Evolutionary conservation across 2,797 vertebrate genomes (phyloP).

Genomic region (Jordanella pulchra): DNA sequence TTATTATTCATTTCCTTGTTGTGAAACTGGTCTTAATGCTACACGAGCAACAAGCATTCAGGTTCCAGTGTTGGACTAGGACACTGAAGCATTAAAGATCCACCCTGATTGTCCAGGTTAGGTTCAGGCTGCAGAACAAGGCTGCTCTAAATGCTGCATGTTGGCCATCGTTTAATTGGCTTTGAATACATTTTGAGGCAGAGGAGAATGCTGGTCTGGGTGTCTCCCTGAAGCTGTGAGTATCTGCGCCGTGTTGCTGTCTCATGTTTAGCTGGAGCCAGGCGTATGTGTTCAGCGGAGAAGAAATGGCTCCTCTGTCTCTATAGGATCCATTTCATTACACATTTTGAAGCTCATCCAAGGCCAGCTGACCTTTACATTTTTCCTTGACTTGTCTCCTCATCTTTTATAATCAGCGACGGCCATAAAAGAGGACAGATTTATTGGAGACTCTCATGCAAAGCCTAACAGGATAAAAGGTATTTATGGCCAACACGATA

Average conservation of each 20-base stretch:
- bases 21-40: background rate
- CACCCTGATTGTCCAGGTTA: conserved; percentile 32
- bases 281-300: conserved; percentile 61
- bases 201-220: conserved; percentile 8
- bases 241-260: conserved; percentile 54
- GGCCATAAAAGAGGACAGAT: conserved; percentile 44
- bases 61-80: background rate
- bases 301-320: conserved; percentile 66
- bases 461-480: conserved; percentile 49
- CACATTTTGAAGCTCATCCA: conserved; percentile 64
- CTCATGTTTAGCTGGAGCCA: conserved; percentile 53
- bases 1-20: background rate
- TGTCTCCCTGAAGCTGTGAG: conserved; percentile 38
- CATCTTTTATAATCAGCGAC: conserved; percentile 42
- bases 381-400: conserved; percentile 5
- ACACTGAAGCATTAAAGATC: conserved; percentile 19
- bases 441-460: conserved; percentile 50
- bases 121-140: conserved; percentile 41
- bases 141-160: conserved; percentile 21
- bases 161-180: conserved; percentile 33
- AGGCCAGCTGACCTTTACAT: conserved; percentile 56
- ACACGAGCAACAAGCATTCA: background rate
- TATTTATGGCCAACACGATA: conserved; percentile 41
- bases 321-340: conserved; percentile 62
- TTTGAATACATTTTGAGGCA: conserved; percentile 14